These are phyloP conservation scores for Dromius quadrimaculatus DNA, from an alignment of 2,888 invertebrate genomes.

Conservation along the genomic window DNA sequence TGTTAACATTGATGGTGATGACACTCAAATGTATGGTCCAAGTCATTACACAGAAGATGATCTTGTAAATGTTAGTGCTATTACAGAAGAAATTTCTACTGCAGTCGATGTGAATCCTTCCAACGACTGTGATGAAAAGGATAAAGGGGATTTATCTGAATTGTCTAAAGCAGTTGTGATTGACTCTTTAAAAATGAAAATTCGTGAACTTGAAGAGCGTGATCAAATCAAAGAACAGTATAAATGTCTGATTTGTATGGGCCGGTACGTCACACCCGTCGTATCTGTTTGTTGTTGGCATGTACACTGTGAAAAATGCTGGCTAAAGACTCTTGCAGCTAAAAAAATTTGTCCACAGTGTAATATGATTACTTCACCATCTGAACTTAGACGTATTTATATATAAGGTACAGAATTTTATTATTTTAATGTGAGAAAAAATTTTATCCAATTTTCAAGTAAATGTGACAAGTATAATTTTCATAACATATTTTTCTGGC, in stretches of 20 bases:
- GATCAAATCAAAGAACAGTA: conserved; percentile 73
- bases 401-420: too few species aligned
- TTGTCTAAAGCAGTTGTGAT: conserved; percentile 68
- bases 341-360: conserved; percentile 97
- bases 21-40: conserved; percentile 86
- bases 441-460: neutral
- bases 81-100: conserved; percentile 66
- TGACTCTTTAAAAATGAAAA: conserved; percentile 81
- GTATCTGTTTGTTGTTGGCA: conserved; percentile 98
- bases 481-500: too few species aligned
- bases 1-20: conserved; percentile 89
- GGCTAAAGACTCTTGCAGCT: conserved; percentile 79
- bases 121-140: conserved; percentile 44
- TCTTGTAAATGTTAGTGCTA: conserved; percentile 71
- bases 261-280: conserved; percentile 85
- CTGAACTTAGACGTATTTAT: conserved; percentile 88
- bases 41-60: conserved; percentile 87
- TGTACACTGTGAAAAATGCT: conserved; percentile 91
- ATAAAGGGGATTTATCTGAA: conserved; percentile 33
- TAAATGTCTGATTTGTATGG: conserved; percentile 92
- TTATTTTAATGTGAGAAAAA: too few species aligned
- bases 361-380: conserved; percentile 90
- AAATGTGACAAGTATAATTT: too few species aligned
- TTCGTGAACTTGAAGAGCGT: conserved; percentile 79
- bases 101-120: conserved; percentile 57